Evolutionary conservation across 2,113 vertebrate genomes (phyloP).

Genomic region (Isichthys henryi): DNA sequence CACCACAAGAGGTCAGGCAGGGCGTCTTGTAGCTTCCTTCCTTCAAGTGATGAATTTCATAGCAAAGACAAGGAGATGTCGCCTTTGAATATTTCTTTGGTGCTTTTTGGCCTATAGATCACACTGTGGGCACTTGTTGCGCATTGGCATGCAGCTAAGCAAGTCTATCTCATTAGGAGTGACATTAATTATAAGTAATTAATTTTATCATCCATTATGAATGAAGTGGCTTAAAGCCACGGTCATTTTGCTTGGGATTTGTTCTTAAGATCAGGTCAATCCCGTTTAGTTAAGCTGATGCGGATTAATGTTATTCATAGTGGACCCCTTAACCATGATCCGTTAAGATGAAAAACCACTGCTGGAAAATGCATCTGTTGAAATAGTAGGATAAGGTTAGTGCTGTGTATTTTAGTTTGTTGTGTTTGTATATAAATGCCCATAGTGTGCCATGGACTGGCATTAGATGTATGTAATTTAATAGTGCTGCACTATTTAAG

Average conservation of each 20-base stretch:
- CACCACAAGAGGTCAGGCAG: not conserved
- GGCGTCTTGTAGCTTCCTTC: not conserved
- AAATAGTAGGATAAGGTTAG: not conserved
- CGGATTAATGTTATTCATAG: constrained; percentile 16
- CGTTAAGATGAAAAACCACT: not conserved
- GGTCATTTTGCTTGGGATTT: constrained; percentile 25
- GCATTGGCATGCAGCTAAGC: not conserved
- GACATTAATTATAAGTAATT: constrained; percentile 29
- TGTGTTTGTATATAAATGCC: not conserved
- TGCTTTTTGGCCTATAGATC: not conserved
- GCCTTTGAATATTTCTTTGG: not conserved
- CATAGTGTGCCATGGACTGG: not conserved
- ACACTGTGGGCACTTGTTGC: not conserved
- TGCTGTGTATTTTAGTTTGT: not conserved
- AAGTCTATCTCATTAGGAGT: not conserved
- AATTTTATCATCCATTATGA: constrained; percentile 35
- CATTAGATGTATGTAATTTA: not conserved
- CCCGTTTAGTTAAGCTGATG: constrained; percentile 24
- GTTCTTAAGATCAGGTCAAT: constrained; percentile 21
- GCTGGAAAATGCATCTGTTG: not conserved
- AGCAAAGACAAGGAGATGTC: not conserved
- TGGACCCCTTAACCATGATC: not conserved
- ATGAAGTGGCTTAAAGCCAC: constrained; percentile 29
- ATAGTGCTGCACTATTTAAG: not conserved
- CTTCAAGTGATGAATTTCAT: not conserved